Percentiles rank a stretch among this genome's conserved stretches.
These are phyloP conservation scores for Oncorhynchus nerka DNA, from an alignment of 2,113 vertebrate species.

Conservation along the genomic window DNA sequence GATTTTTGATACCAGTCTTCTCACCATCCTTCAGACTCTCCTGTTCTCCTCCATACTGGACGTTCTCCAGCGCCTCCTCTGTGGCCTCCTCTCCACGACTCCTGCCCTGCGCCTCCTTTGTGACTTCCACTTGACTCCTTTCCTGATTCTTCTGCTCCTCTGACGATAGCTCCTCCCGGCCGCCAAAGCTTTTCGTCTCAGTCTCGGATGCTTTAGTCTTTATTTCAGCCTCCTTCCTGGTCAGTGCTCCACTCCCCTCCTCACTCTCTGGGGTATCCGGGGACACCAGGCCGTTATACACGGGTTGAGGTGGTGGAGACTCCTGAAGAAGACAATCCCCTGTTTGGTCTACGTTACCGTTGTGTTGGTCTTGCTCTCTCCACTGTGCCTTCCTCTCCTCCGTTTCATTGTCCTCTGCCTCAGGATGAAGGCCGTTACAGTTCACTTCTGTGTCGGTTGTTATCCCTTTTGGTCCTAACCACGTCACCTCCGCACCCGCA, in stretches of 20 bases:
- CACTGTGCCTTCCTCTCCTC: slow-evolving; percentile 65
- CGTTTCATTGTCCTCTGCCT: slow-evolving; percentile 55
- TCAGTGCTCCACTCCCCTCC: slow-evolving; percentile 23
- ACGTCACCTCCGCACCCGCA: slow-evolving; percentile 29
- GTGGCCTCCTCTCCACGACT: slow-evolving; percentile 20
- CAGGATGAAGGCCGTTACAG: slow-evolving; percentile 81
- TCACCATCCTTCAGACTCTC: slow-evolving; percentile 61
- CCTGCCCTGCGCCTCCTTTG: not conserved
- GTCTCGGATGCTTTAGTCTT: not conserved
- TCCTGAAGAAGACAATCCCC: slow-evolving; percentile 36
- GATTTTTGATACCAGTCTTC: too few species aligned
- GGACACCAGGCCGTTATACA: slow-evolving; percentile 65
- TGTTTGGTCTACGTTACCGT: slow-evolving; percentile 75
- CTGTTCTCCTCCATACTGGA: slow-evolving; percentile 42
- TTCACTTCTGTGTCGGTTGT: slow-evolving; percentile 70
- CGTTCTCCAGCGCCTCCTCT: slow-evolving; percentile 14
- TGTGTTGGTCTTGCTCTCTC: slow-evolving; percentile 82
- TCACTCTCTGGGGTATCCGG: slow-evolving; percentile 34
- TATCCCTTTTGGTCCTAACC: slow-evolving; percentile 49
- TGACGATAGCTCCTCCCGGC: slow-evolving; percentile 48
- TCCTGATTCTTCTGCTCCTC: slow-evolving; percentile 20
- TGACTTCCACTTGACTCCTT: not conserved
- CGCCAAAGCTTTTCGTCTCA: slow-evolving; percentile 33
- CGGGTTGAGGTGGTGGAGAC: not conserved
- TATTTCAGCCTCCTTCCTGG: slow-evolving; percentile 25